Evolutionary conservation across 2,113 vertebrate genomes (phyloP), one percentile per base, ranked within the genome.

Genomic region (Cyprinodon tularosa): DNA sequence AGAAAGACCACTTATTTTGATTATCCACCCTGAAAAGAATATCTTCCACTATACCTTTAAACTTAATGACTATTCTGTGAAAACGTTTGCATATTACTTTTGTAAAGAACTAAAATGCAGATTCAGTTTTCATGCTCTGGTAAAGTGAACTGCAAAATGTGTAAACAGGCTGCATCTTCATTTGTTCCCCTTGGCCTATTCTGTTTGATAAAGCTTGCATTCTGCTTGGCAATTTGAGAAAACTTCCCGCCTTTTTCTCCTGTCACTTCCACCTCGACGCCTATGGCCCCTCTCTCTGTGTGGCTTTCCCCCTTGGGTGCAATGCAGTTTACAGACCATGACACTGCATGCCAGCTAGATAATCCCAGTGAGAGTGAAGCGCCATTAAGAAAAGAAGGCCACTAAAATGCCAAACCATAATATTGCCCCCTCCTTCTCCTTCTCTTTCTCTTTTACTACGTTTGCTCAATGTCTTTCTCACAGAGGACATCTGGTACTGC

Each of bases 201-300:
- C 82, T 74, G 76, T 85, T 84, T 90, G 88, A 84, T 90, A 88
- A 91, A 89, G 86, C 88, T 86, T 89, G 76, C 86, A 74, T 68
- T 83, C 86, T 84, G 82, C 65, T n/a, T 65, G 83, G 81, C 80
- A 76, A 88, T 85, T 77, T 40, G 59, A 66, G 80, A 84, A 84
- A 63, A 84, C 81, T 71, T 84, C 78, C 74, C 38, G 17, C 81
- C 78, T 68, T 73, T 72, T 73, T 67, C 29, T 86, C 76, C 76
- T 60, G 64, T 72, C 81, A 75, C 76, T 73, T 69, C 80, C 80
- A 89, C 84, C 85, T 86, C 78, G 57, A 81, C 68, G 81, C 73
- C 78, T 64, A 77, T 67, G 60, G 64, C 71, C 75, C 80, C 68
- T 65, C 82, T 63, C 77, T 63, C 77, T 68, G 80, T 59, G 63